Evolutionary conservation across 2,797 vertebrate genomes (phyloP).

Genomic region (Onychomys torridus): DNA sequence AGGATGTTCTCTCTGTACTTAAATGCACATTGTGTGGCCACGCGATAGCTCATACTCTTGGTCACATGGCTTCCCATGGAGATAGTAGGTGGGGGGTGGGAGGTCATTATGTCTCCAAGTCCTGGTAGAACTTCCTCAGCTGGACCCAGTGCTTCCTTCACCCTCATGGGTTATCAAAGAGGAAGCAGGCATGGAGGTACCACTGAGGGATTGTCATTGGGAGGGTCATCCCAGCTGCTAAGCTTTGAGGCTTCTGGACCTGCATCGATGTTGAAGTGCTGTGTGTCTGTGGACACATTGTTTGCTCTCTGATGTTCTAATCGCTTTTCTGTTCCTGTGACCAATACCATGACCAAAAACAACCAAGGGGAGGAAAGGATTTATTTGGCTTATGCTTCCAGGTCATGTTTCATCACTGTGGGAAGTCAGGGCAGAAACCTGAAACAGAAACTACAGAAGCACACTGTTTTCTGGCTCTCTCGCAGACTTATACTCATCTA

Average conservation of each 20-base stretch:
- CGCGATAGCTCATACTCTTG: not conserved
- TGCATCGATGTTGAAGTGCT: not conserved
- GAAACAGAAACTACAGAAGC: not conserved
- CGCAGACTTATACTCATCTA: not conserved
- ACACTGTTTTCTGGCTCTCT: not conserved
- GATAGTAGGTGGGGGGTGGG: not conserved
- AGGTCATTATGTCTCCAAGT: not conserved
- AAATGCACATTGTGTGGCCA: not conserved
- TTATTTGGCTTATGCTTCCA: not conserved
- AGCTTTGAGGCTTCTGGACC: not conserved
- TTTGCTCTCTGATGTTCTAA: not conserved
- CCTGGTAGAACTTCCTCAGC: not conserved
- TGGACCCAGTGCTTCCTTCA: not conserved
- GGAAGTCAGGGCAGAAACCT: not conserved
- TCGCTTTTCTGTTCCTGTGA: not conserved
- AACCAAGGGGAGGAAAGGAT: not conserved
- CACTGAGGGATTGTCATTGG: not conserved
- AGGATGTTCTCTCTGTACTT: not conserved
- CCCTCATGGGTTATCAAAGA: not conserved
- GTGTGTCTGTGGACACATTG: not conserved
- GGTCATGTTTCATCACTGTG: not conserved
- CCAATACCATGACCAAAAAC: not conserved
- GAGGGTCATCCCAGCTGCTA: not conserved
- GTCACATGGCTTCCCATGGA: not conserved
- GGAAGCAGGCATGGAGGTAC: not conserved